Conservation (phyloP, 1,140 invertebrate species). For the Nebria ingens region DNA sequence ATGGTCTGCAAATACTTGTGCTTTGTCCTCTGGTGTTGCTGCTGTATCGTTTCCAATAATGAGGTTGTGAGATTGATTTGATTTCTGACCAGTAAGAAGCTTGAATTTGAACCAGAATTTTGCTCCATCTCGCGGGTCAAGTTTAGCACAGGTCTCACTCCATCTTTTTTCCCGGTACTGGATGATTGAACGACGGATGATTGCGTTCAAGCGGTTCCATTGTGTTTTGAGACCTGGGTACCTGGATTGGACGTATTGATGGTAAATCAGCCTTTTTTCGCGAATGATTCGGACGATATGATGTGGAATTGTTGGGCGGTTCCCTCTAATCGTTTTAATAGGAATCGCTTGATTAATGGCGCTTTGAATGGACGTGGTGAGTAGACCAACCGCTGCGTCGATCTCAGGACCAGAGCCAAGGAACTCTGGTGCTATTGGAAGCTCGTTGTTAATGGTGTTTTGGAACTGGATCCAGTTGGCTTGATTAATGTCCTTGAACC, state of each 20-base stretch:
- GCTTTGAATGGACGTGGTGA: background rate
- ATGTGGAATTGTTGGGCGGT: background rate
- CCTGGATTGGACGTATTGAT: background rate
- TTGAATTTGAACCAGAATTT: background rate
- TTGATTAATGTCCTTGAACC: background rate
- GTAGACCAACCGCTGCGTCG: background rate
- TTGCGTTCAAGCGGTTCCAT: background rate
- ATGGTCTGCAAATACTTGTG: background rate
- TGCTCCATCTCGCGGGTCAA: background rate
- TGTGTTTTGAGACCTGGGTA: background rate
- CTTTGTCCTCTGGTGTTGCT: background rate
- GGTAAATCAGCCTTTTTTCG: background rate
- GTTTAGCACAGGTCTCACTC: background rate
- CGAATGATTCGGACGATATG: background rate
- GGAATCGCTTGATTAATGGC: background rate
- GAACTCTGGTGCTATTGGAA: background rate
- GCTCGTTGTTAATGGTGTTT: background rate
- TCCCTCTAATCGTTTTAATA: background rate
- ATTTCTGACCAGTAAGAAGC: background rate
- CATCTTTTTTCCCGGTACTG: background rate
- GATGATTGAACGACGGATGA: background rate
- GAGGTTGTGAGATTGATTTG: background rate
- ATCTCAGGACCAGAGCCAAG: background rate
- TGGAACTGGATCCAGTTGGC: background rate
- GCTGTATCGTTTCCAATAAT: background rate